phyloP scores from a whole-genome alignment of 2,113 vertebrate species.

The Ctenodactylus gundi region DNA sequence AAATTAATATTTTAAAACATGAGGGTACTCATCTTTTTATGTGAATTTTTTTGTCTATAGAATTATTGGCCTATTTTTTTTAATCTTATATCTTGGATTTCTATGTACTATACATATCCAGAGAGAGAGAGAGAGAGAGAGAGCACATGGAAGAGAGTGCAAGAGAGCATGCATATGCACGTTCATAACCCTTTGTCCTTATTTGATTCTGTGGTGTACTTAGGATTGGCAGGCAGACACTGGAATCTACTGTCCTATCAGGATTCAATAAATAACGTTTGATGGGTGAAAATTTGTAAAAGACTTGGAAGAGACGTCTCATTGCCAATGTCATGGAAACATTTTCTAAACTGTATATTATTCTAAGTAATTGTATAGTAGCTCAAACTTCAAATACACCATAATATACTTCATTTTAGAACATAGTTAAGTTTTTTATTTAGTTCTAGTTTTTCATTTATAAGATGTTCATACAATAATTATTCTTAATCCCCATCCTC shows the following conservation, averaged over 20 bases:
- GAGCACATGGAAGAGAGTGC: too few species aligned
- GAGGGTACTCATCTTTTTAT: not conserved
- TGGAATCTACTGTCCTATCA: not conserved
- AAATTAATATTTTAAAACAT: not conserved
- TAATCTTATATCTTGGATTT: conserved; percentile 28
- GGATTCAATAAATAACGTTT: conserved; percentile 34
- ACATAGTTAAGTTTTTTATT: not conserved
- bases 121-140: not conserved
- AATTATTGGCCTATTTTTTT: too few species aligned
- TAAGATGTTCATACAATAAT: not conserved
- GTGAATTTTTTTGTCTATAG: not conserved
- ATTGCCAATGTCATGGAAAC: not conserved
- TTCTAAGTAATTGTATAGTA: not conserved
- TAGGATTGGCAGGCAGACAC: not conserved
- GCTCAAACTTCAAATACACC: not conserved
- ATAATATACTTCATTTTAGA: not conserved
- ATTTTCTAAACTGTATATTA: not conserved
- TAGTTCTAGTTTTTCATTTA: conserved; percentile 13
- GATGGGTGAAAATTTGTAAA: conserved; percentile 19
- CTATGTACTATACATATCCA: not conserved
- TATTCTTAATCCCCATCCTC: not conserved
- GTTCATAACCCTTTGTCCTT: not conserved
- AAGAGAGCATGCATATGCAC: too few species aligned
- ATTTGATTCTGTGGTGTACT: not conserved
- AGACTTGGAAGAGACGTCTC: not conserved